Evolutionary conservation across 1,140 invertebrate species (phyloP), one percentile per base, ranked within the genome.

Genomic region (Lepidurus arcticus): DNA sequence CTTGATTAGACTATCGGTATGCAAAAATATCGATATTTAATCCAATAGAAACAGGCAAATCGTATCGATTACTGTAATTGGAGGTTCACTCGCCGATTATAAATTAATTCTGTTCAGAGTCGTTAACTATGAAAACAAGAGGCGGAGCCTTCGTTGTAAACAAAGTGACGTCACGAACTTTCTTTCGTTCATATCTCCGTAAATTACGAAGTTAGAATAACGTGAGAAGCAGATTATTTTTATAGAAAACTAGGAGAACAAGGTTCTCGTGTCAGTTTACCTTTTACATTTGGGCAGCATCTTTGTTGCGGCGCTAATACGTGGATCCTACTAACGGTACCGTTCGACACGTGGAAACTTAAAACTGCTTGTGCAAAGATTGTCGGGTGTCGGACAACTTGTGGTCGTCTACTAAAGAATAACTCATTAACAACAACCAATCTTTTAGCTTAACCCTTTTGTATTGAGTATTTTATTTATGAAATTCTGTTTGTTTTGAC

Each of bases 401-500:
- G 53, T 13, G 53, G 53, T 65, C 21, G 53, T 65, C 21, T n/a
- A 16, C 53, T 4, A n/a, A 13, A 13, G 53, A 65, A 16, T 65
- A n/a, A 13, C 53, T 34, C 34, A 4, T 34, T 65, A 65, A 65
- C 53, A 16, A n/a, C 1, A 7, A 65, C 21, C 13, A 21, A 9
- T 21, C n/a, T 16, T 76, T 42, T 10, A 24, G 13, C 11, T 76
- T 42, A 76, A 45, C 47, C 42, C 43, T 53, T 76, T 45, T 34
- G 34, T 34, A 44, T 76, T 76, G 47, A 76, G 1, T 76, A 76
- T 47, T 65, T 76, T 42, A 1, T 7, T 5, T 34, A 13, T 75
- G 21, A n/a, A 65, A 16, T 76, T 16, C 65, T 76, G 6, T 79
- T 24, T 79, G 74, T 16, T 24, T 21, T 42, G 65, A 26, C 75